A percentile compares a stretch with the other conserved stretches of the same genome.
phyloP scores from a whole-genome alignment of 64 coral and sea anemone species.

The Exaiptasia diaphana region DNA sequence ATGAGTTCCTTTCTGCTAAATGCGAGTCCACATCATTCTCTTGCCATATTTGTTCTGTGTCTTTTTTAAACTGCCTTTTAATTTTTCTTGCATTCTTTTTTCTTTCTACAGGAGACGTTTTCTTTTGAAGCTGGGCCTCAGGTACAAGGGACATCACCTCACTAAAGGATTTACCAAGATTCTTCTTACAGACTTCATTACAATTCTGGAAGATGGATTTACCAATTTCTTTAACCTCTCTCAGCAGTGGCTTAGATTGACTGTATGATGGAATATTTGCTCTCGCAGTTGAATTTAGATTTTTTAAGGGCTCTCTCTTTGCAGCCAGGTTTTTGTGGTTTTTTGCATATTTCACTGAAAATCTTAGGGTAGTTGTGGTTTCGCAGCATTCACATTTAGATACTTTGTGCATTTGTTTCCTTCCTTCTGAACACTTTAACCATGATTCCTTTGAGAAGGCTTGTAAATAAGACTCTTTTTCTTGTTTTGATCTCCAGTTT shows the following conservation, averaged over 20 bases:
- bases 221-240: not conserved
- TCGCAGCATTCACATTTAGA: not conserved
- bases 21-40: not conserved
- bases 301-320: not conserved
- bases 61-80: not conserved
- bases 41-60: not conserved
- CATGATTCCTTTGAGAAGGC: not conserved
- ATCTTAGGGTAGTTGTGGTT: not conserved
- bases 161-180: not conserved
- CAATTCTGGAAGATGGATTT: not conserved
- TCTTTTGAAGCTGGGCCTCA: not conserved
- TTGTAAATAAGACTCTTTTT: not conserved
- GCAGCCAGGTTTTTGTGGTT: not conserved
- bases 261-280: not conserved
- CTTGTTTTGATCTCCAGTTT: not conserved
- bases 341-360: not conserved
- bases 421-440: not conserved
- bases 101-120: not conserved
- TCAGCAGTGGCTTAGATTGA: not conserved
- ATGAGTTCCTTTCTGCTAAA: not conserved
- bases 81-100: not conserved
- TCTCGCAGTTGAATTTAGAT: not conserved
- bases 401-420: not conserved
- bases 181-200: not conserved
- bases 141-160: not conserved